phyloP scores from a whole-genome alignment of 2,797 vertebrate genomes.

The Sebastes minor region DNA sequence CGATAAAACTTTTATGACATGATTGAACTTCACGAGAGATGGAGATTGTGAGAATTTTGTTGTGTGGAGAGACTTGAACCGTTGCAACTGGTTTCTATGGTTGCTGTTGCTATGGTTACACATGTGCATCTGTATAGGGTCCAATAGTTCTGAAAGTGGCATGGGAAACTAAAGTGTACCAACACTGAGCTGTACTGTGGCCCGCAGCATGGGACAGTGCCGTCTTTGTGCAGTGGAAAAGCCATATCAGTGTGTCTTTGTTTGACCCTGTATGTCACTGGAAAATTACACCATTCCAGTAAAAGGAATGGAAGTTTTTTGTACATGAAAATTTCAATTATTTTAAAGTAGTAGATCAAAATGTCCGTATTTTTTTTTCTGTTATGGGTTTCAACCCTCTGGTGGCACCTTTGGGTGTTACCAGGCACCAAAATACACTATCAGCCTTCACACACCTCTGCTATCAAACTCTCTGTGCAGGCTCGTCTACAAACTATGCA shows the following conservation, averaged over 20 bases:
- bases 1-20: neutral
- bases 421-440: neutral
- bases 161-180: too few relatives aligned
- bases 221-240: too few relatives aligned
- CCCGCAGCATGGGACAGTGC: too few relatives aligned
- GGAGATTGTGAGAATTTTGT: neutral
- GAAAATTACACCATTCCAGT: too few relatives aligned
- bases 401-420: neutral
- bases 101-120: too few relatives aligned
- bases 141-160: too few relatives aligned
- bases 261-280: too few relatives aligned
- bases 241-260: too few relatives aligned
- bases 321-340: neutral
- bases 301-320: too few relatives aligned
- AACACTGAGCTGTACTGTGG: too few relatives aligned
- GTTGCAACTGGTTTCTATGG: neutral
- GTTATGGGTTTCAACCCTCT: neutral
- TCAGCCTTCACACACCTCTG: neutral
- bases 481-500: conserved; percentile 13
- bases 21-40: neutral
- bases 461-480: neutral
- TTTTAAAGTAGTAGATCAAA: neutral
- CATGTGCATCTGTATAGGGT: too few relatives aligned
- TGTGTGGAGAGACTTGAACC: neutral
- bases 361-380: neutral